Percentiles rank a stretch among this genome's conserved stretches.
Evolutionary conservation across 2,797 vertebrate genomes (phyloP).

Genomic region (Eupleurogrammus muticus): DNA sequence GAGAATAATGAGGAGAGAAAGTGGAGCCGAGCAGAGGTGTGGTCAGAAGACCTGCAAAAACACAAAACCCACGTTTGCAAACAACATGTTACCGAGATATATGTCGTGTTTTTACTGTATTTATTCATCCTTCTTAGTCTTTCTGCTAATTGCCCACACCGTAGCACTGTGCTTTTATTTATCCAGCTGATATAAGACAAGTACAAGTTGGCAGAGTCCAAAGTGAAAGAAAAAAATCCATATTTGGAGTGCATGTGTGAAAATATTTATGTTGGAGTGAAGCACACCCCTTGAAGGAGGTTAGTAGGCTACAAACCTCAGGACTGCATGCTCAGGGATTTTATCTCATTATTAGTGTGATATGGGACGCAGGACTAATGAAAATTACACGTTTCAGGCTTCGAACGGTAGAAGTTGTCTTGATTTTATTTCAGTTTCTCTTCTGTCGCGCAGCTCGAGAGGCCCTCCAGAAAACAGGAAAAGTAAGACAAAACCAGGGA

Average conservation of each 20-base stretch:
- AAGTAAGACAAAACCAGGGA: not conserved
- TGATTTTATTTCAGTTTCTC: not conserved
- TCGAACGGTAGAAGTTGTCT: not conserved
- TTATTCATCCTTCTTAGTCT: not conserved
- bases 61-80: slow-evolving; percentile 2
- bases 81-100: not conserved
- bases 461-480: not conserved
- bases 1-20: slow-evolving; percentile 49
- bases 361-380: not conserved
- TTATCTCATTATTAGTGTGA: slow-evolving; percentile 13
- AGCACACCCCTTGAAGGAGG: slow-evolving; percentile 28
- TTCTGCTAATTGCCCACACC: not conserved
- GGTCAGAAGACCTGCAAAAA: slow-evolving; percentile 32
- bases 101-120: not conserved
- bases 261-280: slow-evolving; percentile 38
- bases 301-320: slow-evolving; percentile 47
- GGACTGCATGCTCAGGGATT: not conserved
- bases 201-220: not conserved
- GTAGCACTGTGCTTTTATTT: slow-evolving; percentile 4
- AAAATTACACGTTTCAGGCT: not conserved
- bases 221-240: slow-evolving; percentile 35
- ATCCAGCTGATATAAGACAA: slow-evolving; percentile 18
- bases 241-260: slow-evolving; percentile 36
- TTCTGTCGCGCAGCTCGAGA: not conserved
- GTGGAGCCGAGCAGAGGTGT: slow-evolving; percentile 24